A percentile compares a stretch with the other conserved stretches of the same genome.
These are phyloP conservation scores for Malurus alboscapulatus DNA, from an alignment of 2,113 vertebrate genomes.

Conservation along the genomic window DNA sequence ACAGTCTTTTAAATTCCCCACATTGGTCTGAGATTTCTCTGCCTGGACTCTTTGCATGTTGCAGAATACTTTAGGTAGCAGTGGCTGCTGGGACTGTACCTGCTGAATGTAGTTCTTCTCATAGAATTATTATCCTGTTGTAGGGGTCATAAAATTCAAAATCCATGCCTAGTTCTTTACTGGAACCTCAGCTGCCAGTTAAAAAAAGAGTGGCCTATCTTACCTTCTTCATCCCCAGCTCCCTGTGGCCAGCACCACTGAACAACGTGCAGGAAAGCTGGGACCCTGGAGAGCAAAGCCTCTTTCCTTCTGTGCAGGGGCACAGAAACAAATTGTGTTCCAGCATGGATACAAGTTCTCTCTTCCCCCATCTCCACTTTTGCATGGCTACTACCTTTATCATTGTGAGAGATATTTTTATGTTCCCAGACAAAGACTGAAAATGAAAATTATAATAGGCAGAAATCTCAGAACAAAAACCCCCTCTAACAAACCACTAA, in stretches of 20 bases:
- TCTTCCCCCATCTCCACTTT: background rate
- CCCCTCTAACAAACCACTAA: background rate
- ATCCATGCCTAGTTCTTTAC: background rate
- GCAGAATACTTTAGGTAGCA: background rate
- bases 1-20: background rate
- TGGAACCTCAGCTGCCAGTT: background rate
- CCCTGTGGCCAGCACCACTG: background rate
- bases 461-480: background rate
- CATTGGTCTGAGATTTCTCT: background rate
- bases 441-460: background rate
- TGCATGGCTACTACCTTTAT: background rate
- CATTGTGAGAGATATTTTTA: background rate
- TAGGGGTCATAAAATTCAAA: background rate
- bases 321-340: background rate
- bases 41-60: accelerated
- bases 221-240: background rate
- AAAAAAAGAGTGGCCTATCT: background rate
- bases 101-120: background rate
- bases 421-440: background rate
- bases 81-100: background rate
- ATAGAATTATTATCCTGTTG: background rate
- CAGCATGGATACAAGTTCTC: background rate
- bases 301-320: background rate
- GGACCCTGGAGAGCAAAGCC: background rate
- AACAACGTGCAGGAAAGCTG: background rate